Conservation (phyloP, 2,888 invertebrate species). For the Himalopsyche tibetana region DNA sequence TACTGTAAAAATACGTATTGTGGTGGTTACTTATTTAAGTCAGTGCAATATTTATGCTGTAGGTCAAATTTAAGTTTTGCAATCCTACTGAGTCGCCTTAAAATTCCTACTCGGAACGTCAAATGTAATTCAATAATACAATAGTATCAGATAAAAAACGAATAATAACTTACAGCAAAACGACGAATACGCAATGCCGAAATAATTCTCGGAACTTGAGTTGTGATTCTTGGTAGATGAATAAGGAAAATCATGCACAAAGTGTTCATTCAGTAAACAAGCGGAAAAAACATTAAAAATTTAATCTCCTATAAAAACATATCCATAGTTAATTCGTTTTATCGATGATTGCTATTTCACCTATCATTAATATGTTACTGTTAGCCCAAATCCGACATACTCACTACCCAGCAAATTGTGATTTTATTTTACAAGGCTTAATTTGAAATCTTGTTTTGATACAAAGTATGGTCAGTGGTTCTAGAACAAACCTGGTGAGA, state of each 20-base stretch:
- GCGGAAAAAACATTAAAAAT: not conserved
- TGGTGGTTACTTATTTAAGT: too few relatives aligned
- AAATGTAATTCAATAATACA: not conserved
- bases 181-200: not conserved
- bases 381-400: slow-evolving; percentile 3
- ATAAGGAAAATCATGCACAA: not conserved
- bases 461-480: not conserved
- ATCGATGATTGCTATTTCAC: not conserved
- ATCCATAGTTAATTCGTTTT: not conserved
- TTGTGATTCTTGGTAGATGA: not conserved
- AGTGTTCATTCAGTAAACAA: not conserved
- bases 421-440: not conserved
- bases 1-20: too few relatives aligned
- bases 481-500: too few relatives aligned
- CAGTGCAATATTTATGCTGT: too few relatives aligned
- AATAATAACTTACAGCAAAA: not conserved
- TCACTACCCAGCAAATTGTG: not conserved
- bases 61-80: too few relatives aligned
- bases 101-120: too few relatives aligned
- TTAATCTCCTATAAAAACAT: not conserved
- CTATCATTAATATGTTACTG: not conserved
- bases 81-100: too few relatives aligned
- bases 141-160: not conserved
- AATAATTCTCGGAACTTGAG: not conserved
- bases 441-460: not conserved